Evolutionary conservation across 2,888 invertebrate genomes (phyloP).

Genomic region (Griposia aprilina): DNA sequence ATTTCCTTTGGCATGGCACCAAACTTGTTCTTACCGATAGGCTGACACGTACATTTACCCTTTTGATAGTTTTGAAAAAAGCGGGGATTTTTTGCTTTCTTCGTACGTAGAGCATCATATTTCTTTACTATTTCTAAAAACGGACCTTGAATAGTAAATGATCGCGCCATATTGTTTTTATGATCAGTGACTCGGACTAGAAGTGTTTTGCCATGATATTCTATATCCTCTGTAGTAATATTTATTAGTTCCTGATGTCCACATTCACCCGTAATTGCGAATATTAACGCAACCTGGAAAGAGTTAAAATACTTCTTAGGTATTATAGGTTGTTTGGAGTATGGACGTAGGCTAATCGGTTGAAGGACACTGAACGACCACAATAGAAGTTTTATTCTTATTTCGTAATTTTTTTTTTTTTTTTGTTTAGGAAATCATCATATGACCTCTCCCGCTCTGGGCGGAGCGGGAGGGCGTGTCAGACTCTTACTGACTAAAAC

Average conservation of each 20-base stretch:
- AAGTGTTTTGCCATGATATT: constrained; percentile 22
- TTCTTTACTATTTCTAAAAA: constrained; percentile 42
- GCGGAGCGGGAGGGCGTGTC: too few relatives aligned
- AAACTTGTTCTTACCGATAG: constrained; percentile 35
- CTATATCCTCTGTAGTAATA: constrained; percentile 23
- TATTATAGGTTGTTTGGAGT: not conserved
- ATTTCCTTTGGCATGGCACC: constrained; percentile 28
- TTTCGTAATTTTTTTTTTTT: too few relatives aligned
- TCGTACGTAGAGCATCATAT: constrained; percentile 25
- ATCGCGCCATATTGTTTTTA: constrained; percentile 24
- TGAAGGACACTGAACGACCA: too few relatives aligned
- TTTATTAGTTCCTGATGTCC: not conserved
- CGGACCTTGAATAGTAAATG: constrained; percentile 31
- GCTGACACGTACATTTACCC: constrained; percentile 27
- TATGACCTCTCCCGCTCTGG: too few relatives aligned
- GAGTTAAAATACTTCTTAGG: not conserved
- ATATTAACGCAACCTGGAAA: constrained; percentile 38
- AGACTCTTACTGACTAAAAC: too few relatives aligned
- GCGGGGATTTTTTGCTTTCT: not conserved
- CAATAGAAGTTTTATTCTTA: too few relatives aligned
- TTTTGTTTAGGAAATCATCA: too few relatives aligned
- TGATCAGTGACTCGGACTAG: constrained; percentile 8
- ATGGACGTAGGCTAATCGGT: too few relatives aligned
- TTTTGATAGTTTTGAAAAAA: constrained; percentile 31
- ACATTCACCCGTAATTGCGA: constrained; percentile 23